Conservation (phyloP, 1,140 invertebrate genomes). For the Drosophila eugracilis region DNA sequence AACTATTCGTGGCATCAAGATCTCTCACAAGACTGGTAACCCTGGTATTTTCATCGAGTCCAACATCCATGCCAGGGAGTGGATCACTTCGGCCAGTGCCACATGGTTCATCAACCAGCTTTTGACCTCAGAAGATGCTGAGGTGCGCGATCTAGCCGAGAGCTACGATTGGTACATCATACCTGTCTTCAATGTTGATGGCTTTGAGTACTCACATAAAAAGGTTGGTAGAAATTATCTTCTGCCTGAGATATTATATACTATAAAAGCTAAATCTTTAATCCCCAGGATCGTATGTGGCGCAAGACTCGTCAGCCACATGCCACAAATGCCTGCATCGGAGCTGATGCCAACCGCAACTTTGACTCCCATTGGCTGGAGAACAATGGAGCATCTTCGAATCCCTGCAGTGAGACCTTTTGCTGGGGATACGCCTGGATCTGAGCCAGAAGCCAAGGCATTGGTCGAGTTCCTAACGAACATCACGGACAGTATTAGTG, state of each 20-base stretch:
- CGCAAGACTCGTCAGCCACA: conserved; percentile 85
- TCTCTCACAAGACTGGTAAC: conserved; percentile 86
- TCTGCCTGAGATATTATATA: too few species aligned
- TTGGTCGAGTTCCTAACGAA: conserved; percentile 87
- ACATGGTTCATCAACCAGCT: conserved; percentile 87
- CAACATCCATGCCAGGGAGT: conserved; percentile 86
- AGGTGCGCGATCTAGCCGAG: conserved; percentile 80
- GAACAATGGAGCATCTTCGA: conserved; percentile 60
- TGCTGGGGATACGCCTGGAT: conserved; percentile 89
- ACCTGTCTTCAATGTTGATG: conserved; percentile 91
- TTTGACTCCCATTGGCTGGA: conserved; percentile 88
- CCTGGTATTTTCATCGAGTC: conserved; percentile 86
- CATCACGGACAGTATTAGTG: conserved; percentile 84
- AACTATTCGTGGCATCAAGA: conserved; percentile 87
- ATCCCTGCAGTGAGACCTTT: conserved; percentile 89
- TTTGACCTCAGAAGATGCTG: conserved; percentile 70
- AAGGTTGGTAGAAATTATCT: conserved; percentile 72
- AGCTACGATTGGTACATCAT: conserved; percentile 89
- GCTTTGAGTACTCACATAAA: conserved; percentile 88
- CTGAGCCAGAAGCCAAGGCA: conserved; percentile 90
- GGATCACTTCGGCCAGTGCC: conserved; percentile 87
- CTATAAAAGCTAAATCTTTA: background rate
- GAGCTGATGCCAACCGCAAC: conserved; percentile 90
- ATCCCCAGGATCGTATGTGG: conserved; percentile 85
- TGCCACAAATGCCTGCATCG: conserved; percentile 85